Evolutionary conservation across 2,113 vertebrate genomes (phyloP), one percentile per base, ranked within the genome.

Genomic region (Equus przewalskii): DNA sequence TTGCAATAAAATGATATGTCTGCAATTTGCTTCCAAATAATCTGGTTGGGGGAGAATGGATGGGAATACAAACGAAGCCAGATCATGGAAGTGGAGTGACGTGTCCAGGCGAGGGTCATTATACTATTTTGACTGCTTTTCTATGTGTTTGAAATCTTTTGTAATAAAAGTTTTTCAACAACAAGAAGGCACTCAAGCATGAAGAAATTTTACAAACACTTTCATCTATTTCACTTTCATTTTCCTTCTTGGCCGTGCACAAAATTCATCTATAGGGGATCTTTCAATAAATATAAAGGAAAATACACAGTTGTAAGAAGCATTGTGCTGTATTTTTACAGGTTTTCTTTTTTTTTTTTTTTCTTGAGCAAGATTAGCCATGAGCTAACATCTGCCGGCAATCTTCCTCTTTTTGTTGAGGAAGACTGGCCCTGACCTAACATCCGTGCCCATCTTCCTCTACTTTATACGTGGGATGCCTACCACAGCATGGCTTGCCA

Each of bases 81-180:
- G 51, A 56, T 30, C 4, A 0, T 36, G 41, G 67, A 58, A 54
- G 24, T 18, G 41, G 16, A 72, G 24, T 72, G 51, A 41, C 21
- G 14, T 3, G 30, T 1, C 51, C 30, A 11, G 6, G 30, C 0
- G 1, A 49, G 12, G 21, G 21, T 69, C 62, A 51, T 36, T 51
- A 85, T 19, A 51, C 30, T 36, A 49, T 85, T 85, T 69, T 69
- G 46, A 51, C 82, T 51, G 16, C 30, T 67, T 51, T 51, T 67
- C 24, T 21, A 67, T 11, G 64, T 85, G 44, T 85, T 19, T 26
- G 64, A 67, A 69, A 49, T 36, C 21, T 70, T 36, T n/a, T 19
- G 22, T 70, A 36, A 41, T 70, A 70, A 41, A 70, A 41, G 30
- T 7, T 36, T n/a, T 62, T 92, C 30, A 24, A 87, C 73, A 36